Evolutionary conservation across 2,888 invertebrate species (phyloP).

Genomic region (Eurois occulta): DNA sequence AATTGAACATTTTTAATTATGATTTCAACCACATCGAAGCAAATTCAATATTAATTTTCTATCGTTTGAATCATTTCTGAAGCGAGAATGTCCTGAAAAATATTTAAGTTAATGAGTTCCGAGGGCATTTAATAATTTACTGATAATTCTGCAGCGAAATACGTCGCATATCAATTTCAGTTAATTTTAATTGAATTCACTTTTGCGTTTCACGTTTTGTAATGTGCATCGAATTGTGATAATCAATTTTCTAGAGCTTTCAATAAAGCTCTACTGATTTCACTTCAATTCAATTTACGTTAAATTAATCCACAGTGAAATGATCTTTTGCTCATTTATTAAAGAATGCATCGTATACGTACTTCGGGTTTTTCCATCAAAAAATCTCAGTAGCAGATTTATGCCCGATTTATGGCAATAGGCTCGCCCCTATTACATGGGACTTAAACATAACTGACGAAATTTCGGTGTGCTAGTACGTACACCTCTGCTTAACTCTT

Average conservation of each 20-base stretch:
- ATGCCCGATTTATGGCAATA: background rate
- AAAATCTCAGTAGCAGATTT: background rate
- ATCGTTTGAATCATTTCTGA: background rate
- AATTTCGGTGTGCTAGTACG: background rate
- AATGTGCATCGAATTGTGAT: slow-evolving; percentile 19
- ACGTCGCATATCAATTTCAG: slow-evolving; percentile 20
- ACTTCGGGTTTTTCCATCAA: background rate
- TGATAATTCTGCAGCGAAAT: slow-evolving; percentile 15
- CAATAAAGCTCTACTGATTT: background rate
- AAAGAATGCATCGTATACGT: background rate
- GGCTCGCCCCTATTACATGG: background rate
- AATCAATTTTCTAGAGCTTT: slow-evolving; percentile 11
- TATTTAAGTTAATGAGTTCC: background rate
- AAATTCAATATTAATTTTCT: background rate
- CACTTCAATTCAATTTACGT: slow-evolving; percentile 6
- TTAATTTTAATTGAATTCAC: slow-evolving; percentile 34
- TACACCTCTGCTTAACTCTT: background rate
- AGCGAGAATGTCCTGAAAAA: background rate
- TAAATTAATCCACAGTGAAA: background rate
- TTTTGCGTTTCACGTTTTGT: slow-evolving; percentile 24
- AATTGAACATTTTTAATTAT: background rate
- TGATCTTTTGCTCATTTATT: background rate
- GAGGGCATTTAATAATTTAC: slow-evolving; percentile 7
- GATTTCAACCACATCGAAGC: background rate
- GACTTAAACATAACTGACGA: background rate